phyloP scores from a whole-genome alignment of 2,888 invertebrate species.

The Phengaris arion region DNA sequence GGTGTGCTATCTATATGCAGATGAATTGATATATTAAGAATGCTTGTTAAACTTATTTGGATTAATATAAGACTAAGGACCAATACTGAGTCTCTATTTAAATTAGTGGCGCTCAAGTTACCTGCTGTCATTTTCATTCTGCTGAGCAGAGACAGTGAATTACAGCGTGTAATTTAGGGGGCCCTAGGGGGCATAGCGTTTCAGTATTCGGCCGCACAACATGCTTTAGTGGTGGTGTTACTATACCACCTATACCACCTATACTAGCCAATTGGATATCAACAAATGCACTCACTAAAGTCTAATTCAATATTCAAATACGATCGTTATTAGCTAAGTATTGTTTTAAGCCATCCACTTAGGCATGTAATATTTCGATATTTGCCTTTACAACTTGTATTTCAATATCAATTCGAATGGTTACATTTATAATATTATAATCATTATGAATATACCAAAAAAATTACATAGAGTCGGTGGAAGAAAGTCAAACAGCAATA shows the following conservation, averaged over 20 bases:
- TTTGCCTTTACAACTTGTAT: conserved; percentile 20
- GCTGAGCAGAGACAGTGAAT: neutral
- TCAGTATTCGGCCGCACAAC: neutral
- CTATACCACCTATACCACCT: neutral
- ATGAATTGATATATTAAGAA: conserved; percentile 21
- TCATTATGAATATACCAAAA: neutral
- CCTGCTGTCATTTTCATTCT: neutral
- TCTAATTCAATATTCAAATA: neutral
- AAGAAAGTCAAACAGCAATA: too few relatives aligned
- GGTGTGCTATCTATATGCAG: conserved; percentile 47
- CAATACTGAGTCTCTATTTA: neutral
- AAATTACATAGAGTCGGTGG: neutral
- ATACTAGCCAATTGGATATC: neutral
- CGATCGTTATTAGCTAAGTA: neutral
- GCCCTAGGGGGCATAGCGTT: neutral
- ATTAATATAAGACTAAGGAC: neutral
- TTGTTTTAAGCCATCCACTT: neutral
- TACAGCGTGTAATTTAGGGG: neutral
- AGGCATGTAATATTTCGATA: conserved; percentile 6
- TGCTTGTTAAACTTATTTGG: neutral
- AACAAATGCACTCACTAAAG: neutral
- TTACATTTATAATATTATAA: neutral
- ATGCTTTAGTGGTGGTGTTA: neutral
- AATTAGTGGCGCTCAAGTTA: neutral
- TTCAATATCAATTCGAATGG: neutral